Evolutionary conservation across 2,797 vertebrate genomes (phyloP).

Genomic region (Propithecus perrieri): DNA sequence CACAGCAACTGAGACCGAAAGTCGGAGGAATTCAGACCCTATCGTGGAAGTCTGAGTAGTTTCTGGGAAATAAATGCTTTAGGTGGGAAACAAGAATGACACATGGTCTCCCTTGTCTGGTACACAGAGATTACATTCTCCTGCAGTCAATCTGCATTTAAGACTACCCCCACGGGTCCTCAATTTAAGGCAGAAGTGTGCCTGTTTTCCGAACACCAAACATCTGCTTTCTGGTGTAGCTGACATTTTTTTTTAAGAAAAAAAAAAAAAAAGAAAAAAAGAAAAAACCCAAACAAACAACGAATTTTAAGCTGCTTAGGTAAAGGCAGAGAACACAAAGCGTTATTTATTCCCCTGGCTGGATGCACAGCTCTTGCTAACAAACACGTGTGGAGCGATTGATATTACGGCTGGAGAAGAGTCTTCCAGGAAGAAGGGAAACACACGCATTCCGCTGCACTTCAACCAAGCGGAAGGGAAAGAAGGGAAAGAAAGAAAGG

Average conservation of each 20-base stretch:
- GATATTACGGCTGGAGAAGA: neutral
- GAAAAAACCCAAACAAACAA: neutral
- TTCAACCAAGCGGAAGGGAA: neutral
- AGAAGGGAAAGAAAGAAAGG: neutral
- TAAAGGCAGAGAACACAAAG: conserved; percentile 18
- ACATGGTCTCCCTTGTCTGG: neutral
- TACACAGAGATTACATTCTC: neutral
- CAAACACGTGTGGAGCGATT: neutral
- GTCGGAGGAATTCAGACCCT: neutral
- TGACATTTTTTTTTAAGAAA: neutral
- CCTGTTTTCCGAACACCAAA: neutral
- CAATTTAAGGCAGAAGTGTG: neutral
- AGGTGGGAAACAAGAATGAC: neutral
- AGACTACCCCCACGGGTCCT: neutral
- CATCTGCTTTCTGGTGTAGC: conserved; percentile 13
- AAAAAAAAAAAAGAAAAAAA: neutral
- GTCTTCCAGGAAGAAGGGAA: neutral
- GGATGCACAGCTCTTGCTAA: neutral
- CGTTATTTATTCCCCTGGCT: conserved; percentile 30
- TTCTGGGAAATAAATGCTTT: neutral
- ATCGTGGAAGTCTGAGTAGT: accelerated
- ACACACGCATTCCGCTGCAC: neutral
- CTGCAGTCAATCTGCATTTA: accelerated
- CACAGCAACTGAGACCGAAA: neutral
- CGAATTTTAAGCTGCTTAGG: conserved; percentile 52